Percentiles rank a stretch among this genome's conserved stretches.
Conservation (phyloP, 1,140 invertebrate genomes). For the Halesus radiatus region DNA sequence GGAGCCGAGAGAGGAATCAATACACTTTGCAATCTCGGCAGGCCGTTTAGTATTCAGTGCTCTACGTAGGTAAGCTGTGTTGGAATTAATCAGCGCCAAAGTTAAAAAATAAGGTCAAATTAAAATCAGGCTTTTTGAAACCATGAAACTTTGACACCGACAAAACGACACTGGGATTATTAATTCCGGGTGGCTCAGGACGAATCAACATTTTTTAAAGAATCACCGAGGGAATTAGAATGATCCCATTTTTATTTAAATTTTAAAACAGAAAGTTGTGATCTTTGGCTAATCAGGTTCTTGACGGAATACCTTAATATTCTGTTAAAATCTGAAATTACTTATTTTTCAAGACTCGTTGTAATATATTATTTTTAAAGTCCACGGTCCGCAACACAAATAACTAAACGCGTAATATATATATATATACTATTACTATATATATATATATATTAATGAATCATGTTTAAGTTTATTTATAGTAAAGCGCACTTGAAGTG, state of each 20-base stretch:
- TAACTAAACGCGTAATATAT: no score
- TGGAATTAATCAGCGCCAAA: slow-evolving; percentile 22
- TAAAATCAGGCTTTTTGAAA: slow-evolving; percentile 16
- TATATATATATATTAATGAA: no score
- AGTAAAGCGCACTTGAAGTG: no score
- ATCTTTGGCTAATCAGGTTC: no score
- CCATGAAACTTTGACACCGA: slow-evolving; percentile 3
- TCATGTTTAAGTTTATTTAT: no score
- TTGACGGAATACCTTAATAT: no score
- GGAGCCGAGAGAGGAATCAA: slow-evolving; percentile 5
- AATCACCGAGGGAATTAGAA: not conserved
- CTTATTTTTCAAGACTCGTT: no score
- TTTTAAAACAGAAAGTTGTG: no score
- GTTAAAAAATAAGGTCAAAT: slow-evolving; percentile 10
- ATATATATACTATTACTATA: no score
- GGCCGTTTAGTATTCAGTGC: slow-evolving; percentile 11
- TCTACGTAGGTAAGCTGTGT: not conserved
- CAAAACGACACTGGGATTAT: slow-evolving; percentile 3
- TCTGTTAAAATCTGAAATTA: no score
- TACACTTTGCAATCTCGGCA: not conserved
- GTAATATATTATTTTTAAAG: no score
- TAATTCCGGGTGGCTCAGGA: not conserved
- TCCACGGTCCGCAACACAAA: no score
- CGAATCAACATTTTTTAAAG: not conserved
- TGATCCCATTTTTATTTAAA: not conserved